Base-by-base conservation (phyloP, 2,113 vertebrate species). In the Azemiops feae region DNA sequence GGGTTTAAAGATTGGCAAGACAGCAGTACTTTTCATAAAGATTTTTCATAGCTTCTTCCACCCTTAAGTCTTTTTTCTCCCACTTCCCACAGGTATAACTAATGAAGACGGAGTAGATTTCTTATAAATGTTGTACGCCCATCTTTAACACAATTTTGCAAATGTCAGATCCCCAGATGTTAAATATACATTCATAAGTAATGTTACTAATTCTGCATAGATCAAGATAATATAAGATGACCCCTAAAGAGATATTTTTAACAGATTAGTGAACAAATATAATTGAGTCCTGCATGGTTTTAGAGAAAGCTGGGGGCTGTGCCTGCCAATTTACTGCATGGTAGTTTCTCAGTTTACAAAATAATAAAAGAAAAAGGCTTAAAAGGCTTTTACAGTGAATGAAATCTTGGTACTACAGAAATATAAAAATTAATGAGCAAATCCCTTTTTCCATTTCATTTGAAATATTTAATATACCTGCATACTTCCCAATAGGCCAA, bases 401-500 rank as follows among this genome's bases (percentile, higher is more conserved):
- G 88, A 85, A 53, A 92, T 85, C 43, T 89, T 89, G 85, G 87
- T 57, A 54, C 27, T 89, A 92, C 50, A 89, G 23, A 55, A 57
- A 89, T 30, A 89, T 85, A 43, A 85, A 89, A 89, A 89, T 45
- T 54, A 85, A 85, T 85, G 30, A 85, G 50, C 69, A 92, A 92
- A 92, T 92, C 43, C 64, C 50, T 34, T 89, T 92, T 92, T 16
- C 89, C 89, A 94, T 92, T 94, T 92, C 55, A 91, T 92, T 23
- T 85, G 52, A 92, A 4, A 30, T 50, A 10, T 88, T 55, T 69
- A 92, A 92, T 58, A 89, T 85, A 50, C 39, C 69, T 85, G 57
- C 11, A 85, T 43, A 23, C 87, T 0, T 89, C 50, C 14, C 85
- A 6, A 74, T 30, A 39, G 55, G 43, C 54, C 91, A 47, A 34